Base-by-base conservation (phyloP, 2,797 vertebrate species). In the Corythornis leucogaster region DNA sequence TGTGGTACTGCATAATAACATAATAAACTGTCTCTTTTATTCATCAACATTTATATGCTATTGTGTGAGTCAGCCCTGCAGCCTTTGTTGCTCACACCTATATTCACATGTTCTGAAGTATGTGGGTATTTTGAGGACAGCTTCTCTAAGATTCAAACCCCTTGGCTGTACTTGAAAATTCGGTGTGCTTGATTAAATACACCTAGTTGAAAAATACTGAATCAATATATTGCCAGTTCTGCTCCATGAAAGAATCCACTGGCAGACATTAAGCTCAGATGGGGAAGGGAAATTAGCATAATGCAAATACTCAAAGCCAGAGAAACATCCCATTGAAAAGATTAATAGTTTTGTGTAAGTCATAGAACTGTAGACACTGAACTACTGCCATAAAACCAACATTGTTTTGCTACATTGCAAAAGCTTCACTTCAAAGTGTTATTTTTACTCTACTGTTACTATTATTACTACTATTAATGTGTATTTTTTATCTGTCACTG, bases 31-130 rank as follows among this genome's bases (percentile, higher is more conserved):
- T 8, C 5, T 86, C 25, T 75, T 86, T 82, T 43, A 75, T 80
- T 85, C 31, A 30, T 71, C 2, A 4, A 0, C 87, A 61, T 89
- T 86, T 91, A 42, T 17, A 1, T 51, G 58, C 8, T 68, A 8
- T 62, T 90, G 58, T 78, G 11, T 59, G 71, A 91, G 45, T 54
- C 54, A 58, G 57, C 66, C 70, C 48, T 62, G 24, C 43, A 53
- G 85, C 30, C 70, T 87, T 81, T 91, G 85, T 66, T 82, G 66
- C 46, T 71, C 48, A 58, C 71, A 89, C 48, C 59, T 91, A 31
- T 85, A 24, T 28, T 30, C 78, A 71, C 54, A 8, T 64, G 63
- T 83, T 66, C 57, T 76, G 64, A 85, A 57, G 31, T 19, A 42
- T 9, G 11, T 42, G 30, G 53, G 5, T 71, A 43, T 85, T 95